These are phyloP conservation scores for Argentina silus DNA, from an alignment of 2,797 vertebrate genomes.

Conservation along the genomic window DNA sequence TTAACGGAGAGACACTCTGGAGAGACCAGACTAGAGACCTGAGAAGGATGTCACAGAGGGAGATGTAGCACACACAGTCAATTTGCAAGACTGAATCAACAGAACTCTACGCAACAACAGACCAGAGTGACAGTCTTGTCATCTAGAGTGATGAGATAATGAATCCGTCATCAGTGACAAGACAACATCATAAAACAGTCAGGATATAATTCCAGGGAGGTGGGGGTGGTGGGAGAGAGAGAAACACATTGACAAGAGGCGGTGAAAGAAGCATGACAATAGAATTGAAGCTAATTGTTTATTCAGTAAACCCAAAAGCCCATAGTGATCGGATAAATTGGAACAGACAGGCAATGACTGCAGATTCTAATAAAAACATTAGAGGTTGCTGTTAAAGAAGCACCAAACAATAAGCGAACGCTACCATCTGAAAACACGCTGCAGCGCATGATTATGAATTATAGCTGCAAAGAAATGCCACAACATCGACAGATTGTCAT, in stretches of 20 bases:
- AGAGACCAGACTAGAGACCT: not conserved
- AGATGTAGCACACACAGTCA: not conserved
- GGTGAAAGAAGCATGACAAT: slow-evolving; percentile 56
- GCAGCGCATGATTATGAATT: slow-evolving; percentile 52
- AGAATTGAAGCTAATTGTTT: slow-evolving; percentile 63
- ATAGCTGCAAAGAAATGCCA: slow-evolving; percentile 51
- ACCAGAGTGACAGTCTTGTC: slow-evolving; percentile 56
- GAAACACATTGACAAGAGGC: slow-evolving; percentile 62
- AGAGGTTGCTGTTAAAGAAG: slow-evolving; percentile 75
- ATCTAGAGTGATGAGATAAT: slow-evolving; percentile 77
- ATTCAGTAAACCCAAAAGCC: slow-evolving; percentile 43
- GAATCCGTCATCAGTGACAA: slow-evolving; percentile 77
- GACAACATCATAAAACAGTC: slow-evolving; percentile 79
- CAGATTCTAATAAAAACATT: slow-evolving; percentile 75
- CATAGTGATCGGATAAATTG: slow-evolving; percentile 51
- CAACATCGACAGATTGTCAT: slow-evolving; percentile 21
- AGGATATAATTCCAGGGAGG: slow-evolving; percentile 78
- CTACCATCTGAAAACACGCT: too few species aligned
- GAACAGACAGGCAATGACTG: slow-evolving; percentile 65
- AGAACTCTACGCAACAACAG: slow-evolving; percentile 28
- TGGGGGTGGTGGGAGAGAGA: too few species aligned
- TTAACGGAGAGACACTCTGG: too few species aligned
- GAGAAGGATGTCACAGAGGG: too few species aligned
- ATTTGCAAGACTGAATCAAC: not conserved
- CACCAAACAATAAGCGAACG: slow-evolving; percentile 44